Base-by-base conservation (phyloP, 37 sponge, comb jelly and placozoan genomes). In the Hexactinellida sp. region DNA sequence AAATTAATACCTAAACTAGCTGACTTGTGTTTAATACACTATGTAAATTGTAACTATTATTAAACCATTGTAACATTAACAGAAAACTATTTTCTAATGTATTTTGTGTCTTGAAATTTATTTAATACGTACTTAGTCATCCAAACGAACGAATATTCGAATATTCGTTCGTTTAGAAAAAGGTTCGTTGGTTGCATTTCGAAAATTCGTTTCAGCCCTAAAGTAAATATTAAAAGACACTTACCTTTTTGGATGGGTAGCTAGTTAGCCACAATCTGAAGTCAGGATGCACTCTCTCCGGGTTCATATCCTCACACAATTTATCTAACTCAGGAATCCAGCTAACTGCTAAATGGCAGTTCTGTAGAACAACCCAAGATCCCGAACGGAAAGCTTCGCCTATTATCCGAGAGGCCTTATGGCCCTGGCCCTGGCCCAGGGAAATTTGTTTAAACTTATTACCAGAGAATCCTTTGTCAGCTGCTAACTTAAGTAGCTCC, bases 271-370 rank as follows among this genome's bases (percentile, higher is more conserved):
- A 98, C 36, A 98, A 87, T 37, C 99, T 88, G 76, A 98, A 98
- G 86, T 98, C 92, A 36, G 86, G 32, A 86, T 95, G 85, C 5
- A 95, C 91, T 13, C 82, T 91, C 5, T 93, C 99, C 38, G 92
- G 87, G 28, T 39, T 84, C 84, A 98, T 89, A 63, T 98, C 96
- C 37, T 98, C 96, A 87, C 99, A 98, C 9, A 94, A 88, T 86
- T 94, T 98, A 91, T 98, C 99, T 87, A 98, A 76, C 0, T 93
- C 85, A n/a, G 99, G 94, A 94, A 98, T 95, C 99, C 99, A 98
- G 1, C 94, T 94, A 16, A 98, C 99, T 30, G 99, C 99, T 54
- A 98, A 83, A 63, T 98, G 99, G 32, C 96, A 95, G 85, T 98
- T 98, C 88, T 98, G 99, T 3, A 98, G 90, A 36, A 95, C 99